Evolutionary conservation across 2,888 invertebrate genomes (phyloP).

Genomic region (Parnassius orleans): DNA sequence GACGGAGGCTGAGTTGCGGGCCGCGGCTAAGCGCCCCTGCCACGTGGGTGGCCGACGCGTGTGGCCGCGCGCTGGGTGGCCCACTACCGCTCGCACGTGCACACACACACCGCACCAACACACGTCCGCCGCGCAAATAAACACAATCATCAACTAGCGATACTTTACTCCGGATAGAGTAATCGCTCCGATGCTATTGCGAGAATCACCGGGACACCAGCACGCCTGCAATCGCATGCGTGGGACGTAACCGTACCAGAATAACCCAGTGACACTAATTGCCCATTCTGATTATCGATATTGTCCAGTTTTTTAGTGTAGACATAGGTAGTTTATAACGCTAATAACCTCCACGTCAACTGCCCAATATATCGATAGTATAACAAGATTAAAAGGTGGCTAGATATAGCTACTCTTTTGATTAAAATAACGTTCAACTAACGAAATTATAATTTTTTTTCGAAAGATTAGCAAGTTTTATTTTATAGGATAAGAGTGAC

Average conservation of each 20-base stretch:
- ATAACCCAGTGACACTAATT: constrained; percentile 23
- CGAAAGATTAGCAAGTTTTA: too few relatives aligned
- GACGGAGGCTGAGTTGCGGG: constrained; percentile 43
- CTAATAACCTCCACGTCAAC: too few relatives aligned
- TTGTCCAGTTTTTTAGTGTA: background rate
- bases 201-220: constrained; percentile 40
- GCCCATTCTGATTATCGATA: constrained; percentile 19
- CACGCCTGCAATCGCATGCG: constrained; percentile 1
- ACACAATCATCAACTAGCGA: constrained; percentile 80
- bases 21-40: constrained; percentile 67
- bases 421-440: too few relatives aligned
- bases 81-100: constrained; percentile 64
- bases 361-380: too few relatives aligned
- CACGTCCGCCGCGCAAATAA: constrained; percentile 72
- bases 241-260: constrained; percentile 5
- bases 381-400: too few relatives aligned
- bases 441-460: too few relatives aligned
- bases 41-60: constrained; percentile 78
- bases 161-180: constrained; percentile 79
- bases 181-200: constrained; percentile 70
- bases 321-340: background rate
- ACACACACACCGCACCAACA: constrained; percentile 60
- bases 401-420: too few relatives aligned
- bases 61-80: constrained; percentile 79
- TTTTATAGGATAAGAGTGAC: too few relatives aligned